Conservation (phyloP, 2,113 vertebrate genomes). For the Ammodytes dubius region DNA sequence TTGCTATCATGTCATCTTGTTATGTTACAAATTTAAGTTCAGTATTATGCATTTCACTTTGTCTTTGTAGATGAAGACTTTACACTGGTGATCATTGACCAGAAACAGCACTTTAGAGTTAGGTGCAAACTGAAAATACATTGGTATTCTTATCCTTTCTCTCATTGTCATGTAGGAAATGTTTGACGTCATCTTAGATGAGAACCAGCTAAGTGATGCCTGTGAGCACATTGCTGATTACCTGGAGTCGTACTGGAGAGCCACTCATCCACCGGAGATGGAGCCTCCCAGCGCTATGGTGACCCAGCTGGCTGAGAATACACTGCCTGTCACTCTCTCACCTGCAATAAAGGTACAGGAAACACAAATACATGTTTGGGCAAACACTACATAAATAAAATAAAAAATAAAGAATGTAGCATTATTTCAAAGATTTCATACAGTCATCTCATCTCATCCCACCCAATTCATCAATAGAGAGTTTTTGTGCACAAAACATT, state of each 20-base stretch:
- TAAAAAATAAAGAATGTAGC: not conserved
- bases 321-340: conserved; percentile 89
- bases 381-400: not conserved
- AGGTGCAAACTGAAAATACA: not conserved
- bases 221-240: conserved; percentile 98
- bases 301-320: conserved; percentile 90
- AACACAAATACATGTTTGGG: not conserved
- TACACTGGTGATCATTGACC: not conserved
- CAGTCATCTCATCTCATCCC: conserved; percentile 45
- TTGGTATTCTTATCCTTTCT: not conserved
- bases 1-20: not conserved
- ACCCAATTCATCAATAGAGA: conserved; percentile 27
- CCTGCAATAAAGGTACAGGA: conserved; percentile 72
- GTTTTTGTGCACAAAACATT: conserved; percentile 1
- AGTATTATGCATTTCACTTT: not conserved
- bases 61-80: not conserved
- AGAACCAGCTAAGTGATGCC: conserved; percentile 97
- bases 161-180: conserved; percentile 86
- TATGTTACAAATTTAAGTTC: not conserved
- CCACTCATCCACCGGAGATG: conserved; percentile 95
- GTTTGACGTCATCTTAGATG: conserved; percentile 97
- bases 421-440: conserved; percentile 10
- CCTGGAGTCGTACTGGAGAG: conserved; percentile 98
- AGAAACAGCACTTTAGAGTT: conserved; percentile 2
- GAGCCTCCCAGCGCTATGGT: conserved; percentile 89